Evolutionary conservation across 2,888 invertebrate genomes (phyloP).

Genomic region (Hirtodrosophila confusa): DNA sequence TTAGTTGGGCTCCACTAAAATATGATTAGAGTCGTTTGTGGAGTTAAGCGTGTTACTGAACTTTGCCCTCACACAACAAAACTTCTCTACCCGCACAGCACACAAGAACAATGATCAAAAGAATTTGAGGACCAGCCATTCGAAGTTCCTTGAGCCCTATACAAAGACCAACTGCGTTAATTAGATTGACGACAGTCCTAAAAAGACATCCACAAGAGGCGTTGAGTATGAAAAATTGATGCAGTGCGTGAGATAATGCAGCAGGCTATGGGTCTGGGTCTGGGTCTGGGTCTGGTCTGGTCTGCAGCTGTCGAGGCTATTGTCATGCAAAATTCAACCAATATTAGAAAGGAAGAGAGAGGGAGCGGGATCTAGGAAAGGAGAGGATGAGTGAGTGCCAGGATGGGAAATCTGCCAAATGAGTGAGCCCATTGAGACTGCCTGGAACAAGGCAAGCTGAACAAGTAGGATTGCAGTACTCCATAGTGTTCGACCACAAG

Average conservation of each 20-base stretch:
- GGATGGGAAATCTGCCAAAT: slow-evolving; percentile 34
- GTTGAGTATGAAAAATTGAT: slow-evolving; percentile 41
- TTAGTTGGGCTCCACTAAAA: slow-evolving; percentile 72
- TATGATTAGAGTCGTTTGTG: slow-evolving; percentile 62
- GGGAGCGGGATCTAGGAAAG: neutral
- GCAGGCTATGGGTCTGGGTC: slow-evolving; percentile 1
- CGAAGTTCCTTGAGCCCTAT: slow-evolving; percentile 27
- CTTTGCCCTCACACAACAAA: slow-evolving; percentile 16
- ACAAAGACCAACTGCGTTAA: slow-evolving; percentile 46
- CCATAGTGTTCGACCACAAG: neutral
- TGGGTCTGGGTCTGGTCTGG: neutral
- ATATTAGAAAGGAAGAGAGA: neutral
- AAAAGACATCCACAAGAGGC: slow-evolving; percentile 31
- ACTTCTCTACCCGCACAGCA: neutral
- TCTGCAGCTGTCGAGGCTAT: slow-evolving; percentile 36
- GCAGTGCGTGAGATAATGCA: slow-evolving; percentile 54
- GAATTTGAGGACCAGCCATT: slow-evolving; percentile 17
- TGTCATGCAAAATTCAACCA: slow-evolving; percentile 24
- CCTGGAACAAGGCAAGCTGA: slow-evolving; percentile 14
- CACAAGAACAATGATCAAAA: slow-evolving; percentile 1
- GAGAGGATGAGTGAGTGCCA: slow-evolving; percentile 6
- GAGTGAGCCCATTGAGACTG: slow-evolving; percentile 28
- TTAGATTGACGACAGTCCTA: slow-evolving; percentile 40
- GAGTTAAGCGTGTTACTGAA: slow-evolving; percentile 26
- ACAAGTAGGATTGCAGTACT: neutral